Evolutionary conservation across 2,113 vertebrate species (phyloP).

Genomic region (Spilogale gracilis): DNA sequence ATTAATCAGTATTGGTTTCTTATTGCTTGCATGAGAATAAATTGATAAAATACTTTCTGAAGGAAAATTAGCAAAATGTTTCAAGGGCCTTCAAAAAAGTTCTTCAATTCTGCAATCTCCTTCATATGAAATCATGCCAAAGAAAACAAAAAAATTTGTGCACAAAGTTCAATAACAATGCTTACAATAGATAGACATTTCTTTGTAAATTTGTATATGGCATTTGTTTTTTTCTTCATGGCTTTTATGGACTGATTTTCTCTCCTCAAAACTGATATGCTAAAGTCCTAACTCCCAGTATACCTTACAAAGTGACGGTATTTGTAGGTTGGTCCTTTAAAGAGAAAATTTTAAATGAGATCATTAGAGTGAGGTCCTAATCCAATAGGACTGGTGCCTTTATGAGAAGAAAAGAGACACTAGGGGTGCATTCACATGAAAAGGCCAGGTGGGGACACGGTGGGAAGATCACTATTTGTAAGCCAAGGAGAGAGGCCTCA

Average conservation of each 20-base stretch:
- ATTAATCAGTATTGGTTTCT: background rate
- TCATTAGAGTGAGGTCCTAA: background rate
- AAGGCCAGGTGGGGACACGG: background rate
- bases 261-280: background rate
- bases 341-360: background rate
- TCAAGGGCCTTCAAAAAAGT: background rate
- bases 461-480: background rate
- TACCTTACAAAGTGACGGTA: background rate
- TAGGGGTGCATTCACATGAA: background rate
- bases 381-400: background rate
- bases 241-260: background rate
- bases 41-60: conserved; percentile 21
- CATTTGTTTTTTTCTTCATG: background rate
- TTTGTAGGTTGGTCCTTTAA: background rate
- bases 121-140: background rate
- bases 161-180: background rate
- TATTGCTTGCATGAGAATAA: background rate
- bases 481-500: background rate
- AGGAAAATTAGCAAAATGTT: background rate
- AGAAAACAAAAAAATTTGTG: background rate
- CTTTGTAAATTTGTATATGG: background rate
- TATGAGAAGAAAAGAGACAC: background rate
- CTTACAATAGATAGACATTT: background rate
- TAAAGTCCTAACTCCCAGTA: background rate
- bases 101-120: background rate